A percentile compares a stretch with the other conserved stretches of the same genome.
Conservation (phyloP, 2,113 vertebrate genomes). For the Grallaria varia region DNA sequence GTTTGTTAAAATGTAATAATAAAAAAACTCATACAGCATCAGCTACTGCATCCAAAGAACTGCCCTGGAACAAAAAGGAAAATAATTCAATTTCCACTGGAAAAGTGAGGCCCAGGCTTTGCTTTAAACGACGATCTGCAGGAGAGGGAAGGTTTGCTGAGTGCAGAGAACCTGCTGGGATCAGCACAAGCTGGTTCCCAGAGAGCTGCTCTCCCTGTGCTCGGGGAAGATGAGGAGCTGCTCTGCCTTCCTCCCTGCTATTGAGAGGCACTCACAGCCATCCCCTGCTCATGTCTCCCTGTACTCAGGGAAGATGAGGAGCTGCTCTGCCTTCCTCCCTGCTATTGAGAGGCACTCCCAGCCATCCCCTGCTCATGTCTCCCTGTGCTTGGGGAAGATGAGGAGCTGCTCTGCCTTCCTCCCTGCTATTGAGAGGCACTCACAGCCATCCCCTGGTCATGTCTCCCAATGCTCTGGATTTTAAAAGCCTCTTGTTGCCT, state of each 20-base stretch:
- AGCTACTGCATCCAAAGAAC: neutral
- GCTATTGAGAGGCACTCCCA: no score
- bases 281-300: neutral
- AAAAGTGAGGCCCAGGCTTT: neutral
- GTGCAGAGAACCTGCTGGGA: neutral
- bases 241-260: neutral
- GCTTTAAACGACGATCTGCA: conserved; percentile 39
- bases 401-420: no score
- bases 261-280: neutral
- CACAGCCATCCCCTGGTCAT: neutral
- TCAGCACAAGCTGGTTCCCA: neutral
- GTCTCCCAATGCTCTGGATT: neutral
- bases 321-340: no score
- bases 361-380: no score
- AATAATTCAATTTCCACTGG: conserved; percentile 60
- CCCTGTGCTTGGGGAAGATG: no score
- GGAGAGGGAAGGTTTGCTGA: neutral
- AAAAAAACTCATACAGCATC: conserved; percentile 39
- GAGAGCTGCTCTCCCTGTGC: neutral
- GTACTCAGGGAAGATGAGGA: no score
- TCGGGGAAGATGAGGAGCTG: neutral
- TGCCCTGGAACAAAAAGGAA: conserved; percentile 26
- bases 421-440: neutral
- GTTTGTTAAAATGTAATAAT: conserved; percentile 78
- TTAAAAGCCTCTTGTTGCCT: neutral